Base-by-base conservation (phyloP, 2,888 invertebrate species). In the Luperina nickerlii region DNA sequence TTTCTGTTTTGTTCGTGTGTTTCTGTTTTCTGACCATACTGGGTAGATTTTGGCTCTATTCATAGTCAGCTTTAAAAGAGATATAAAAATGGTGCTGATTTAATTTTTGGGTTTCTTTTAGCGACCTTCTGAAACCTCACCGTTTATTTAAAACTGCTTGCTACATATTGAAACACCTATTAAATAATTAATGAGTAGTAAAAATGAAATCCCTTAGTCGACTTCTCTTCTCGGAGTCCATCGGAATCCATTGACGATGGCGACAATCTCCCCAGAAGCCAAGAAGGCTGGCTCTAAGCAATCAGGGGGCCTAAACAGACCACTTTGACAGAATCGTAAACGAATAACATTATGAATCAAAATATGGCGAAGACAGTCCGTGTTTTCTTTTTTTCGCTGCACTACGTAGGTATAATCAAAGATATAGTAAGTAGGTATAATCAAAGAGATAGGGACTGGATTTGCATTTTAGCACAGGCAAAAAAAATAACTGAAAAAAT, bases 21-120 rank as follows among this genome's bases (percentile, higher is more conserved):
- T 83, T 77, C 4, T 78, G 38, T 65, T 77, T 27, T 32, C 18
- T 57, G 27, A 18, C 13, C 15, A 27, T 32, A 76, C 32, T 76
- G 8, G 9, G 3, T n/a, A 20, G 8, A 15, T 45, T 75, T 45
- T 18, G 3, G 5, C 13, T 57, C 8, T 18, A 1, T 42, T 24
- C 24, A 1, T n/a, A 27, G 51, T 24, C 20, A 15, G 24, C 27
- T 51, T 74, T 38, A 38, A 18, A 60, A 18, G 4, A 0, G 38
- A 18, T 38, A n/a, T 38, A n/a, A 62, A 60, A 71, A 11, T n/a
- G 0, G 24, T n/a, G 32, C 9, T 9, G 4, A 60, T 38, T 38
- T 24, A 32, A 1, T 15, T 20, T 24, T 70, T 76, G 2, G 7
- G 4, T 51, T 27, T 38, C 3, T 24, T 48, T 11, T 4, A 62